Evolutionary conservation across 2,888 invertebrate genomes (phyloP).

Genomic region (Antheraea assamensis): DNA sequence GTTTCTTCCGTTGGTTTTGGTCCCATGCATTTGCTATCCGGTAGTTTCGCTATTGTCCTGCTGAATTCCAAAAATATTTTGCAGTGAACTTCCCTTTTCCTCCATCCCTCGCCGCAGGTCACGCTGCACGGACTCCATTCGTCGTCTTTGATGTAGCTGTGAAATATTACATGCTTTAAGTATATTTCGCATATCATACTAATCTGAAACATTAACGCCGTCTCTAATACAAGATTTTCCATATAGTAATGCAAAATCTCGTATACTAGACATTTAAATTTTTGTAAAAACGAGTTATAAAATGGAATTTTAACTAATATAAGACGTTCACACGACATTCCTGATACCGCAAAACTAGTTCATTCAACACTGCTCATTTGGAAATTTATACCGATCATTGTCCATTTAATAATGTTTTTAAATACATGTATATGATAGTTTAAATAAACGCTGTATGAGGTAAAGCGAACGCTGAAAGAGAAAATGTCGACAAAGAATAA

Average conservation of each 20-base stretch:
- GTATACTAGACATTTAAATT: slow-evolving; percentile 11
- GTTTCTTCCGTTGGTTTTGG: slow-evolving; percentile 91
- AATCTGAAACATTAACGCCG: not conserved
- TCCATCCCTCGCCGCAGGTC: slow-evolving; percentile 94
- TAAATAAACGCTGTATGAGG: too few species aligned
- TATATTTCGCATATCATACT: not conserved
- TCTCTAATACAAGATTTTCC: slow-evolving; percentile 2
- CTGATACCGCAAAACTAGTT: not conserved
- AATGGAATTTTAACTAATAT: slow-evolving; percentile 1
- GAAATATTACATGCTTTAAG: slow-evolving; percentile 32
- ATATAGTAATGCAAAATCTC: not conserved
- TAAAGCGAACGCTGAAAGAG: too few species aligned
- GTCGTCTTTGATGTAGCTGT: slow-evolving; percentile 92
- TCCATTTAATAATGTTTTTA: too few species aligned
- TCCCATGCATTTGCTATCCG: slow-evolving; percentile 93
- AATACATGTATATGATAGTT: too few species aligned
- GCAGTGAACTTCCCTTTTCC: slow-evolving; percentile 95
- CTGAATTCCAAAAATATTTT: slow-evolving; percentile 97
- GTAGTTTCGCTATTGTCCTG: slow-evolving; percentile 92
- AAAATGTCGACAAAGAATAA: too few species aligned
- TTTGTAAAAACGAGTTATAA: not conserved
- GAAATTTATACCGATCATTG: not conserved
- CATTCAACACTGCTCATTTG: not conserved
- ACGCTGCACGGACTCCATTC: slow-evolving; percentile 97
- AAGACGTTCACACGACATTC: slow-evolving; percentile 10